Base-by-base conservation (phyloP, 2,797 vertebrate genomes). In the Hydrocynus forskahlii region DNA sequence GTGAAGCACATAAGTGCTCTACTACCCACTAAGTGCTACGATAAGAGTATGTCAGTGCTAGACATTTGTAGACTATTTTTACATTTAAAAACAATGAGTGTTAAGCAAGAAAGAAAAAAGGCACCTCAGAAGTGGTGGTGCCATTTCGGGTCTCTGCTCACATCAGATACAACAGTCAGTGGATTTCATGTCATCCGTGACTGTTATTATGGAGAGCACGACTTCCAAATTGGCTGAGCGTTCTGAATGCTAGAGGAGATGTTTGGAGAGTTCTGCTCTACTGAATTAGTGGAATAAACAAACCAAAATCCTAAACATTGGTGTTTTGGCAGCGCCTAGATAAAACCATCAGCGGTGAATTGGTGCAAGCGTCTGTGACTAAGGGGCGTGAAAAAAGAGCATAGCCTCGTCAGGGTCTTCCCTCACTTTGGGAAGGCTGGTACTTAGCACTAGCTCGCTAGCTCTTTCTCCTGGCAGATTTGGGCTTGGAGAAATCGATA, bases 381-480 rank as follows among this genome's bases (percentile, higher is more conserved):
- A 25, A 48, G 62, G 48, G 60, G 59, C 35, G 43, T 54, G n/a
- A 64, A 13, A 66, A 63, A 70, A 48, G n/a, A 67, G 17, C 76
- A 43, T 62, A 59, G 21, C 21, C 23, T 19, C 16, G 7, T 79
- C 73, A 43, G 19, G 52, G 76, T 59, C 25, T 75, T 88, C 82
- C 84, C 86, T 89, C 90, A 90, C 91, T 89, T 88, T 17, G n/a
- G 70, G 82, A 86, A 88, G 86, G 91, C 80, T 54, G 67, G n/a
- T 63, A 80, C 79, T 85, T 86, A 76, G 64, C 23, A 48, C 80
- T 87, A 21, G 48, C 68, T 52, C 29, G 21, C 45, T 68, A 69
- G 75, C 54, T 81, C 75, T 40, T 81, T 76, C 68, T 81, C 73
- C 80, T 85, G 83, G 72, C 81, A 85, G 68, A 80, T 79, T 83